These are phyloP conservation scores for Seriola quinqueradiata DNA, from an alignment of 2,113 vertebrate species.

Conservation along the genomic window DNA sequence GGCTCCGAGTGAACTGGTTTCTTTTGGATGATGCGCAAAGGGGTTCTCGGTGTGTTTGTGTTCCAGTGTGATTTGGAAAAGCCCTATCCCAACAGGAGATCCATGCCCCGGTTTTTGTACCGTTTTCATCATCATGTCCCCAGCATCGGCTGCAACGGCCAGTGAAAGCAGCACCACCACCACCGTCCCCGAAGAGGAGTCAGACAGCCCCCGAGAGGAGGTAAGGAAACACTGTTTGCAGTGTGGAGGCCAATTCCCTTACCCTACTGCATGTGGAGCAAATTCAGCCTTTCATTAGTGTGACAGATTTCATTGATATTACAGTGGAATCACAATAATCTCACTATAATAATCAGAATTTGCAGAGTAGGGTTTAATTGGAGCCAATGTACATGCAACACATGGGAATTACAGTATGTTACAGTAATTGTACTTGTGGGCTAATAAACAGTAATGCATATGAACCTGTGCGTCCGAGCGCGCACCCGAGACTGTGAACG, in stretches of 20 bases:
- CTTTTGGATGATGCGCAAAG: constrained; percentile 63
- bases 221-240: constrained; percentile 63
- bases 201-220: constrained; percentile 81
- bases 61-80: constrained; percentile 51
- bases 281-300: constrained; percentile 1
- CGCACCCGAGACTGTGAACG: constrained; percentile 48
- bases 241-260: neutral
- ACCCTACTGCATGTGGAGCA: neutral
- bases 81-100: constrained; percentile 62
- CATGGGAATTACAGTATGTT: neutral
- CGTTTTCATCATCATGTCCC: constrained; percentile 80
- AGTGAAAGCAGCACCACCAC: constrained; percentile 79
- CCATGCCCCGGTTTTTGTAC: constrained; percentile 67
- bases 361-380: constrained; percentile 1
- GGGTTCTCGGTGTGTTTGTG: constrained; percentile 52
- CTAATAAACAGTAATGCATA: neutral
- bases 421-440: neutral
- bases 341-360: neutral
- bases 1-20: constrained; percentile 25
- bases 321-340: neutral
- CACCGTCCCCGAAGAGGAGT: constrained; percentile 76
- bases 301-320: neutral
- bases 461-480: constrained; percentile 29
- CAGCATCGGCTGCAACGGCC: constrained; percentile 80
- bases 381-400: neutral